Evolutionary conservation across 2,888 invertebrate species (phyloP).

Genomic region (Apocheima hispidaria): DNA sequence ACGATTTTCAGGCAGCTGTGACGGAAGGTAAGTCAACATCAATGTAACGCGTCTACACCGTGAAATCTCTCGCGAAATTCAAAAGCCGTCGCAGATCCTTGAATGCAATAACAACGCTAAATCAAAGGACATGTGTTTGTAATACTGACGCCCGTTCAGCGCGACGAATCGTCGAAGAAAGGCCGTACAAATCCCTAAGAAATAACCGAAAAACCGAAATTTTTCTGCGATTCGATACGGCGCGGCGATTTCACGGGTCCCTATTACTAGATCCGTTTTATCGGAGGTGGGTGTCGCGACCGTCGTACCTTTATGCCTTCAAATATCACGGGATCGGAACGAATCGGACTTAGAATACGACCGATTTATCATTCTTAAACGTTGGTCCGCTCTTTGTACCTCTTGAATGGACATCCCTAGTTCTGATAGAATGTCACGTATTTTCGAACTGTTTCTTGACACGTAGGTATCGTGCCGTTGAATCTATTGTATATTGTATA

Average conservation of each 20-base stretch:
- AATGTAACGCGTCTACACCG: slow-evolving; percentile 82
- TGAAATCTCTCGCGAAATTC: slow-evolving; percentile 83
- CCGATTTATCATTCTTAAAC: slow-evolving; percentile 85
- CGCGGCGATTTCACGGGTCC: slow-evolving; percentile 79
- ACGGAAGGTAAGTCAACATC: slow-evolving; percentile 86
- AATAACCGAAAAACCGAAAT: slow-evolving; percentile 87
- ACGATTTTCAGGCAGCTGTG: slow-evolving; percentile 79
- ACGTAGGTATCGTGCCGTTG: slow-evolving; percentile 51
- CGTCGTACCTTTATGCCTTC: slow-evolving; percentile 67
- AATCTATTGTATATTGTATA: slow-evolving; percentile 7
- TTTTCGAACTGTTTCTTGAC: slow-evolving; percentile 62
- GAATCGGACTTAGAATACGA: slow-evolving; percentile 75
- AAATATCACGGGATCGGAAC: slow-evolving; percentile 73
- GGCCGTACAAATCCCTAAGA: slow-evolving; percentile 86
- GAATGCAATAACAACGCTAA: slow-evolving; percentile 67
- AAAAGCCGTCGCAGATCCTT: slow-evolving; percentile 76
- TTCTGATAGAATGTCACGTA: slow-evolving; percentile 79
- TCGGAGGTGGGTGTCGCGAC: slow-evolving; percentile 62
- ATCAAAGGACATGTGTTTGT: slow-evolving; percentile 84
- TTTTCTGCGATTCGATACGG: slow-evolving; percentile 85
- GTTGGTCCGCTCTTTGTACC: slow-evolving; percentile 67
- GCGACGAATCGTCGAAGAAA: slow-evolving; percentile 83
- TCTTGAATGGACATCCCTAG: slow-evolving; percentile 77
- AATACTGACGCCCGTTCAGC: slow-evolving; percentile 83
- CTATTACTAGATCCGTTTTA: slow-evolving; percentile 70